These are phyloP conservation scores for Hipposideros armiger DNA, from an alignment of 2,113 vertebrate species.

Conservation along the genomic window DNA sequence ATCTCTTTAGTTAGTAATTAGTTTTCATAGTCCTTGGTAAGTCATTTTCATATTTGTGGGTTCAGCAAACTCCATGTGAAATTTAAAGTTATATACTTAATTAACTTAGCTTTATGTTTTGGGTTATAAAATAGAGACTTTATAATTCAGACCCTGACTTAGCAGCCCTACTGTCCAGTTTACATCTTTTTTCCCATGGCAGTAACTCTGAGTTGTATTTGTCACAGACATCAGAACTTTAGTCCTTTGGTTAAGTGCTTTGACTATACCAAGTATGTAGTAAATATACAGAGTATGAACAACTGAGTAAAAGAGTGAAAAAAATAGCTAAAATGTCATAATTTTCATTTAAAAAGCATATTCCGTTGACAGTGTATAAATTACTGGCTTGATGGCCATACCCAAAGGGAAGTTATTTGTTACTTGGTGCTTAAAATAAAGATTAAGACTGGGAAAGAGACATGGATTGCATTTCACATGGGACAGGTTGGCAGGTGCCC, in stretches of 20 bases:
- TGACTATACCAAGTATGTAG: background rate
- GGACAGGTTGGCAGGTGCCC: background rate
- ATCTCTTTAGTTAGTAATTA: conserved; percentile 45
- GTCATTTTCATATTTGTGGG: conserved; percentile 41
- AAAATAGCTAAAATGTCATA: background rate
- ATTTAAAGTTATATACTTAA: conserved; percentile 17
- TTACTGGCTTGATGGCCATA: background rate
- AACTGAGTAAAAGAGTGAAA: conserved; percentile 8
- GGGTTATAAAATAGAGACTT: background rate
- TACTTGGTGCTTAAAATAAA: conserved; percentile 8
- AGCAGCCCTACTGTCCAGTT: background rate
- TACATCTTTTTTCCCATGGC: background rate
- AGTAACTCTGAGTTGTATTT: background rate
- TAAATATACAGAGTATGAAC: background rate
- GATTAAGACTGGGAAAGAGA: background rate
- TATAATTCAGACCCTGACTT: conserved; percentile 10
- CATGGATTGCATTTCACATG: background rate
- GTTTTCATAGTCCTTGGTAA: conserved; percentile 51
- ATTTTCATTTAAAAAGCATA: conserved; percentile 41
- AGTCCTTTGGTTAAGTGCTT: conserved; percentile 31
- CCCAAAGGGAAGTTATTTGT: background rate
- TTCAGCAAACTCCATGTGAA: background rate
- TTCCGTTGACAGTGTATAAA: background rate
- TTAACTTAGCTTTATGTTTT: conserved; percentile 38
- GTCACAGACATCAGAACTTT: background rate